Evolutionary conservation across 2,113 vertebrate genomes (phyloP), one percentile per base, ranked within the genome.

Genomic region (Oryzias celebensis): DNA sequence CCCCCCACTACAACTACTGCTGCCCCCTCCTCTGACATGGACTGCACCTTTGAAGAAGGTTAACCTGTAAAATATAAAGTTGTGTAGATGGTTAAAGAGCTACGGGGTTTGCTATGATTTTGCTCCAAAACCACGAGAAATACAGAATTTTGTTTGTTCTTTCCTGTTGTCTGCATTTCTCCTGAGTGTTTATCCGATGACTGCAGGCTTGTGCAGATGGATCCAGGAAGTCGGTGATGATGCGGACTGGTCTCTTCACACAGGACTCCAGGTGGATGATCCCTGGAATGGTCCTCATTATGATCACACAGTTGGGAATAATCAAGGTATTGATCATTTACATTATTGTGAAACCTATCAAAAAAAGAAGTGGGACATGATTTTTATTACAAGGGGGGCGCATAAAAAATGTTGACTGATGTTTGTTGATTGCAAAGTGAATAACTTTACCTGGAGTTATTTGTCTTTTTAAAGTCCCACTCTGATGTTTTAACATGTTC

Each of bases 21-120:
- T 17, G 44, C 85, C 24, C 82, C 87, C 20, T 17, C 61, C 54
- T 84, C 87, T 0, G 48, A 62, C 36, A 85, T 88, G 85, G 89
- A 92, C 78, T 92, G 91, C 59, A 82, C 65, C 10, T 93, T 93
- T 85, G 86, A 92, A 63, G 54, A 85, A 67, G 91, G 91, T 92
- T 45, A 81, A 58, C 18, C 14, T 46, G 3, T 4, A 0, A 0
- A 22, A 20, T 26, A 26, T 26, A 13, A 1, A 16, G 5, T 16
- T 44, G 12, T 47, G 45, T 18, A 44, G 14, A 44, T 13, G 7
- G 13, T 44, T 10, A 44, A 44, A 44, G 1, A 15, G 13, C 15
- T 14, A 43, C 0, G 7, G 42, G 16, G 5, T 47, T 47, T 47
- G n/a, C 47, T 10, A 26, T 2, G 7, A 36, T 12, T 36, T 12